Base-by-base conservation (phyloP, 2,888 invertebrate species). In the Tromatobia lineatoria region DNA sequence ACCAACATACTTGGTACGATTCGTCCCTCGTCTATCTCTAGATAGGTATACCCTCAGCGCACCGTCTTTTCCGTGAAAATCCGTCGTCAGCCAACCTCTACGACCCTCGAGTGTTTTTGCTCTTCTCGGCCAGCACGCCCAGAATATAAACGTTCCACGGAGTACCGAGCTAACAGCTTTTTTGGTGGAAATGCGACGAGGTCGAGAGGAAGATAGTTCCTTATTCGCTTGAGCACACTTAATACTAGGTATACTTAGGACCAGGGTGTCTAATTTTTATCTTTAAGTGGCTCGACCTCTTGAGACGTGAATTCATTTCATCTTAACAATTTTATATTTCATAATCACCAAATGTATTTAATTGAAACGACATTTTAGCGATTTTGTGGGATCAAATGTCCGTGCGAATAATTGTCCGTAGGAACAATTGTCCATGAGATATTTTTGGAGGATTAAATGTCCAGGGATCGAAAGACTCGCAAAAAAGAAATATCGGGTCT, bases 21-120 rank as follows among this genome's bases (percentile, higher is more conserved):
- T 54, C 71, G 75, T 75, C 80, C 59, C 29, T 34, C 38, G 29
- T 61, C 61, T 61, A 61, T 38, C 61, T 61, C 38, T 18, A 45
- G 59, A 23, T 11, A 38, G 50, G 38, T 64, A 61, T 69, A 71
- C 61, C 45, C 38, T 50, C 82, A 50, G 23, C 73, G 80, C 82
- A 66, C 70, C 82, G 82, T 85, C 83, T 85, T 89, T 86, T 83
- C 82, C 83, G 79, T 85, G 69, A 70, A 73, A 86, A 89, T 81
- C 86, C 86, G 85, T 80, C 78, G 85, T 67, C 81, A 80, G 80
- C 83, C 74, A 69, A 78, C 83, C 59, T 76, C 84, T 83, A 83
- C 73, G 80, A 69, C 80, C 83, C 74, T 78, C 52, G 74, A 82
- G 78, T 79, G 75, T 79, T 85, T 85, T 85, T 70, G 64, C 66